phyloP scores from a whole-genome alignment of 2,113 vertebrate genomes.

The Sphyrna mokarran region DNA sequence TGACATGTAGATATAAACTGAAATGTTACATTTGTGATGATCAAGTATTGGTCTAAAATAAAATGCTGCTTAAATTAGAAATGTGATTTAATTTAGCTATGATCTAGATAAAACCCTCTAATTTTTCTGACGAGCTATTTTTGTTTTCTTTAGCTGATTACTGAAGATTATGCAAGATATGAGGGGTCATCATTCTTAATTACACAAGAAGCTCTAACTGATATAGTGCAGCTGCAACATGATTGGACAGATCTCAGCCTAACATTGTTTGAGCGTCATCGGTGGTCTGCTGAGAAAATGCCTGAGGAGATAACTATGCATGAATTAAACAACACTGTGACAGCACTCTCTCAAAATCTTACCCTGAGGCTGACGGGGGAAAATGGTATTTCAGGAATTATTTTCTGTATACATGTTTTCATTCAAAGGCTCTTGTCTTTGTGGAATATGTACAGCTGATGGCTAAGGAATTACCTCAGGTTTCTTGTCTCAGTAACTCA shows the following conservation, averaged over 20 bases:
- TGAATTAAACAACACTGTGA: slow-evolving; percentile 47
- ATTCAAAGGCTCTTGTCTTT: neutral
- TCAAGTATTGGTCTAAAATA: neutral
- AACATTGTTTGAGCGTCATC: slow-evolving; percentile 59
- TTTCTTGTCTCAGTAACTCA: neutral
- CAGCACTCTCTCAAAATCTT: slow-evolving; percentile 54
- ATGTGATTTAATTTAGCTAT: neutral
- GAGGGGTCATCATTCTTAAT: slow-evolving; percentile 54
- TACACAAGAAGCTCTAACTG: slow-evolving; percentile 56
- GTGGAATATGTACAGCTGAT: neutral
- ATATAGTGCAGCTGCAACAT: slow-evolving; percentile 51
- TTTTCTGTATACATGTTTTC: neutral
- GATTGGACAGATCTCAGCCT: slow-evolving; percentile 59
- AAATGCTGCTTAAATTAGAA: neutral
- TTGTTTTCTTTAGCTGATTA: slow-evolving; percentile 51
- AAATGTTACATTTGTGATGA: neutral
- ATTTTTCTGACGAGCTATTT: neutral
- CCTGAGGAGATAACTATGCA: slow-evolving; percentile 46
- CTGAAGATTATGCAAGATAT: slow-evolving; percentile 51
- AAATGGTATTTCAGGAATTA: slow-evolving; percentile 50
- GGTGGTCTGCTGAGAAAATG: slow-evolving; percentile 45
- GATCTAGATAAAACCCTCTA: neutral
- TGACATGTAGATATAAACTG: neutral
- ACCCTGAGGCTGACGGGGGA: slow-evolving; percentile 55
- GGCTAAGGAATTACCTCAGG: neutral